phyloP scores from a whole-genome alignment of 1,140 invertebrate species.

The Pentalonia nigronervosa region DNA sequence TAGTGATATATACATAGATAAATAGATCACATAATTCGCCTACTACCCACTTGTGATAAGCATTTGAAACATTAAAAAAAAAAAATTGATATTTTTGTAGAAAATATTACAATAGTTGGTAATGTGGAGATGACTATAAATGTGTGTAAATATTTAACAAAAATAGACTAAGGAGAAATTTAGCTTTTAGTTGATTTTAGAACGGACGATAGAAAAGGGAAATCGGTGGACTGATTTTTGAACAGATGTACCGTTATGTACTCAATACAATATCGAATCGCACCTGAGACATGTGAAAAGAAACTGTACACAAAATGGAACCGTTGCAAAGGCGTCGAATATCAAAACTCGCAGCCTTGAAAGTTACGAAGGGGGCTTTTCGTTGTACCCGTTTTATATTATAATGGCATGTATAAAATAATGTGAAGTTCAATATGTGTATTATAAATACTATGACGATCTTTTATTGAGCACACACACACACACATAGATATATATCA shows the following conservation, averaged over 20 bases:
- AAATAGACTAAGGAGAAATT: not conserved
- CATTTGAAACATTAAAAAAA: no score
- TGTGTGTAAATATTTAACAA: not conserved
- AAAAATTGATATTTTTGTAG: no score
- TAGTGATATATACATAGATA: no score
- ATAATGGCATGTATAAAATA: not conserved
- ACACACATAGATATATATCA: no score
- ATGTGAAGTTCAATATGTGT: no score
- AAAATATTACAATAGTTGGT: not conserved
- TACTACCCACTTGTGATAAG: no score
- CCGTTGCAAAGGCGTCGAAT: not conserved
- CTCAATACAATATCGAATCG: not conserved
- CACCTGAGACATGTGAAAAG: not conserved
- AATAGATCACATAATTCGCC: no score
- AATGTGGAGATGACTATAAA: not conserved
- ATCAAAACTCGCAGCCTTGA: not conserved
- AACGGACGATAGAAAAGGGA: not conserved
- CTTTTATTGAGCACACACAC: no score
- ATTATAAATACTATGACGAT: no score
- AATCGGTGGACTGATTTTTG: not conserved
- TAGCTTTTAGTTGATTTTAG: not conserved
- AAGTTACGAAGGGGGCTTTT: not conserved
- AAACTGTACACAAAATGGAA: not conserved
- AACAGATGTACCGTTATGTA: not conserved
- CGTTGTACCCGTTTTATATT: not conserved